Evolutionary conservation across 2,113 vertebrate species (phyloP), one percentile per base, ranked within the genome.

Genomic region (Chlorodrepanis virens): DNA sequence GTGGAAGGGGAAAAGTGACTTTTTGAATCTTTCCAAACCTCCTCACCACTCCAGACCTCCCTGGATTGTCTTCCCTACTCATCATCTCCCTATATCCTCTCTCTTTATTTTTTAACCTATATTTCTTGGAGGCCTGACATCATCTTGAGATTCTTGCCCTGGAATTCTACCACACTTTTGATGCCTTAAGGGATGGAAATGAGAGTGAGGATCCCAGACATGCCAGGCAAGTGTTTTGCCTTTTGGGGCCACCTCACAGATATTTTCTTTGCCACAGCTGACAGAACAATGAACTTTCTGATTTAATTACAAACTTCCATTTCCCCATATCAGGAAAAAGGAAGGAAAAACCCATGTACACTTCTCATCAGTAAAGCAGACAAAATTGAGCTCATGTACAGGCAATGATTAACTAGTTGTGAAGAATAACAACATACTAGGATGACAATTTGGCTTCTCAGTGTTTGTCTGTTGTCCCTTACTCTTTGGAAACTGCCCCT

Each of bases 271-370:
- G 6, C 28, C 21, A 37, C 6, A 69, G 8, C 4, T 39, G 29
- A 52, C 6, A 83, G 37, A 70, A 52, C 2, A 59, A 70, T 9
- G 15, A 11, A 22, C 21, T 68, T 94, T 39, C 14, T 81, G 14
- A 59, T 29, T 83, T 42, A 42, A 3, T 52, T n/a, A 49, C 16
- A 69, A 61, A 52, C 0, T 16, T 80, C 9, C 4, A 59, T 37
- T 65, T 88, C 22, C 17, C 9, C 12, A 11, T 12, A 63, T 2
- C 4, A 28, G 16, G 14, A 35, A 54, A 45, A 49, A 60, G 6
- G 20, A 42, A 49, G 12, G 10, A 37, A 63, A 57, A 12, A 0
- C 0, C 8, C 3, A 4, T 0, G 0, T 6, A 10, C 11, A 25
- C 1, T 17, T 10, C 8, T 92, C 28, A 71, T 11, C 21, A 35